Evolutionary conservation across 2,797 vertebrate genomes (phyloP), one percentile per base, ranked within the genome.

Genomic region (Buceros bicornis): DNA sequence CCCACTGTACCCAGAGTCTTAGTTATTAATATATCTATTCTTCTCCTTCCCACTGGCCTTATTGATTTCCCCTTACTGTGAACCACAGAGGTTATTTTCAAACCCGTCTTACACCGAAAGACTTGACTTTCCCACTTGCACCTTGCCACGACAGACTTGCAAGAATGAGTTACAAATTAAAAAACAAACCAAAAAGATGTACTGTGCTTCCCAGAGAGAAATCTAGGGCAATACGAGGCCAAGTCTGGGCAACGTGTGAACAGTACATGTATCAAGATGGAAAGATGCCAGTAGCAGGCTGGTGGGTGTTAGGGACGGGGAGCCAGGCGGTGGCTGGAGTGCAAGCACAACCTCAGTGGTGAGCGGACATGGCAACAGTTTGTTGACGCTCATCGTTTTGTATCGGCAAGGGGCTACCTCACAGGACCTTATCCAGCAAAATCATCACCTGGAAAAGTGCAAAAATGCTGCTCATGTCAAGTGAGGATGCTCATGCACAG

Each of bases 31-130:
- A 88, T 48, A 72, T 70, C 71, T 28, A 35, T 65, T 65, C 77
- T 79, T 93, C 74, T 92, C 45, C 58, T 70, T 45, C 67, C 77
- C 0, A 0, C 72, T 79, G 57, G 48, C 88, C 54, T 77, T 92
- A 82, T 87, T 96, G 91, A 95, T 96, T 96, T 93, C 83, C 70
- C 70, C 65, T 81, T 87, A 71, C 83, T 84, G 85, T 89, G 93
- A 93, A 82, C 84, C 69, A 91, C 77, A 37, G 81, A 93, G 71
- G 64, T 80, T 87, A 94, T 95, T 96, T 84, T 95, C 90, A 87
- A 94, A 85, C 78, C 72, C 80, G 74, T 71, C 81, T 93, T 67
- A 87, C 74, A 80, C 80, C 64, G 83, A 85, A 96, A 89, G 58
- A 37, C 60, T 95, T 80, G 57, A 87, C 84, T 91, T 45, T 92